Base-by-base conservation (phyloP, 2,888 invertebrate genomes). In the Drosophila neonasuta region DNA sequence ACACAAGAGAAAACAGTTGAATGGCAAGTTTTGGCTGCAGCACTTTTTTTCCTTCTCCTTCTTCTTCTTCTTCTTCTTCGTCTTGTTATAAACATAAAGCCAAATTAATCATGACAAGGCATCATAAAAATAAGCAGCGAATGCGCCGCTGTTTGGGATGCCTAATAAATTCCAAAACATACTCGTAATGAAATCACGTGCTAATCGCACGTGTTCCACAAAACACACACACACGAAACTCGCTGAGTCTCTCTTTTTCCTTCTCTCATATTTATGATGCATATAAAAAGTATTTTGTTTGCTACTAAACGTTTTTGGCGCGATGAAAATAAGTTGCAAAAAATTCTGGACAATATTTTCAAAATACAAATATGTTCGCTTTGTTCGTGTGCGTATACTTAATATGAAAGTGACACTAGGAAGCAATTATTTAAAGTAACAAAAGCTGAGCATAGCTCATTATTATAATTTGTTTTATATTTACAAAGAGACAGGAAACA, bases 41-140 rank as follows among this genome's bases (percentile, higher is more conserved):
- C 32, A 32, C 42, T 67, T 49, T 24, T 24, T 24, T 24, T 20
- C 3, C 24, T 20, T 20, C 20, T 20, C 0, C 6, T 24, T 24
- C 24, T 24, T 24, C 20, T 24, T 5, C 24, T 24, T 24, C 24
- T 24, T 24, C 24, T 24, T 24, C 6, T 24, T 24, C 24, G 24
- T 24, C 24, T 44, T 67, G 42, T 57, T 52, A 64, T 57, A 66
- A 70, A 66, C 61, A 74, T 66, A 77, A 77, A 61, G 66, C 60
- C 66, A 75, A 74, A 80, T 80, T 80, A 84, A 79, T 83, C 83
- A 74, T 74, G 71, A 66, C 71, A 50, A 50, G 2, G 60, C 41
- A 29, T 67, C 72, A 73, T 82, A 76, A 77, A 67, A 74, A 67
- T 61, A 44, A 52, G 51, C 64, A 56, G 20, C 41, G 29, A 50